A percentile compares a stretch with the other conserved stretches of the same genome.
phyloP scores from a whole-genome alignment of 1,140 invertebrate species.

The Drosophila repletoides region DNA sequence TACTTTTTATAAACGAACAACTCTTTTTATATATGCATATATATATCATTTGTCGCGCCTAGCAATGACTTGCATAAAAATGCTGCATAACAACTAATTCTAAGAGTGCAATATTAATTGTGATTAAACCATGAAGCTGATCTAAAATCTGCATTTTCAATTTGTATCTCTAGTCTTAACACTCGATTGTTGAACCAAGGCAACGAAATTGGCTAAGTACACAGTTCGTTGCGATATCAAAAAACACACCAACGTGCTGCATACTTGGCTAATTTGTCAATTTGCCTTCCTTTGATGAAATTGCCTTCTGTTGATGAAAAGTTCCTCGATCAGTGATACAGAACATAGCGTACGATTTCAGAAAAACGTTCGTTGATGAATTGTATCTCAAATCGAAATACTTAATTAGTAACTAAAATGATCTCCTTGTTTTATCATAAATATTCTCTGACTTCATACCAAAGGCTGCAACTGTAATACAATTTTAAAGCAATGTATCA shows the following conservation, averaged over 20 bases:
- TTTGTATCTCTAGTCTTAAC: background rate
- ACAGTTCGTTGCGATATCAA: conserved; percentile 2
- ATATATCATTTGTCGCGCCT: conserved; percentile 51
- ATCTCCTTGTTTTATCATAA: too few relatives aligned
- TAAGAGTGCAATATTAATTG: conserved; percentile 73
- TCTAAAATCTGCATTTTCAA: background rate
- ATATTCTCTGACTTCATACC: too few relatives aligned
- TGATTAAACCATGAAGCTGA: conserved; percentile 50
- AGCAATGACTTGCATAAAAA: conserved; percentile 18
- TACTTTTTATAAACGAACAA: conserved; percentile 42
- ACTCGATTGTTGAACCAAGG: background rate
- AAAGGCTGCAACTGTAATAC: too few relatives aligned
- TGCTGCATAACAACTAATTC: conserved; percentile 43
- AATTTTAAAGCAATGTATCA: too few relatives aligned
- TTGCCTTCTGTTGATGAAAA: background rate
- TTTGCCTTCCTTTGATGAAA: background rate
- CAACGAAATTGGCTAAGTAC: conserved; percentile 5
- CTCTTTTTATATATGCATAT: conserved; percentile 16
- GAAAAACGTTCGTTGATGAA: too few relatives aligned
- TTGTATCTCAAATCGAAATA: too few relatives aligned
- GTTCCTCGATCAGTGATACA: too few relatives aligned
- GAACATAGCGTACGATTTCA: too few relatives aligned
- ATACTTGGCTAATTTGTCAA: conserved; percentile 23
- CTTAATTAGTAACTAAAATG: too few relatives aligned
- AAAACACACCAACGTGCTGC: conserved; percentile 30